Evolutionary conservation across 1,140 invertebrate species (phyloP), one percentile per base, ranked within the genome.

Genomic region (Ips nitidus): DNA sequence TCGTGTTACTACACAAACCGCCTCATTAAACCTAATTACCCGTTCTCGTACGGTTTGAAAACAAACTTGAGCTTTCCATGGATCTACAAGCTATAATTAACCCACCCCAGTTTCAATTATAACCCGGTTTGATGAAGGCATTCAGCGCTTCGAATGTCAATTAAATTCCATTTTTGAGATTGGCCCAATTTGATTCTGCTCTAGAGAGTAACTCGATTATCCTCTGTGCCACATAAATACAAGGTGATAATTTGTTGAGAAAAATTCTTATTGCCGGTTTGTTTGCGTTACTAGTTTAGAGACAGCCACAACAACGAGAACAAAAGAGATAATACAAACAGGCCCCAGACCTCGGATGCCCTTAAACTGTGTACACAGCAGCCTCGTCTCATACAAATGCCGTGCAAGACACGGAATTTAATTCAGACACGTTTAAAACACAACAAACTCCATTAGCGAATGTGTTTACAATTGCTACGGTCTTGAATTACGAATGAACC

Each of bases 391-490:
- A 38, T 55, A 55, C 52, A 55, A 55, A 50, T 50, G 45, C 45
- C 45, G 45, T 22, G 22, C 45, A 50, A 50, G 45, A 50, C 45
- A 50, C 3, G 3, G 45, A 62, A 62, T 55, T 65, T 42, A 65
- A 65, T 65, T 65, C 63, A 39, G 53, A 65, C 63, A 57, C 63
- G 63, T 65, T 57, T 57, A 57, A 57, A 53, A 65, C 50, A 65
- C 63, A 65, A 65, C 63, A 65, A 65, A 65, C 63, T 57, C 63
- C 63, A 65, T 65, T 65, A 65, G 63, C 50, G 40, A 65, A 65
- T 42, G 63, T 65, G 63, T 65, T 65, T 65, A 65, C 63, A 65
- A 65, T 62, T 62, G 60, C 60, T 62, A 62, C 43, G 60, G 42
- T 50, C 45, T 38, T 47, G 60, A 47, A 62, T 47, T 62, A 47